Percentiles rank a stretch among this genome's conserved stretches.
phyloP scores from a whole-genome alignment of 2,888 invertebrate genomes.

The Cynaeus angustus region DNA sequence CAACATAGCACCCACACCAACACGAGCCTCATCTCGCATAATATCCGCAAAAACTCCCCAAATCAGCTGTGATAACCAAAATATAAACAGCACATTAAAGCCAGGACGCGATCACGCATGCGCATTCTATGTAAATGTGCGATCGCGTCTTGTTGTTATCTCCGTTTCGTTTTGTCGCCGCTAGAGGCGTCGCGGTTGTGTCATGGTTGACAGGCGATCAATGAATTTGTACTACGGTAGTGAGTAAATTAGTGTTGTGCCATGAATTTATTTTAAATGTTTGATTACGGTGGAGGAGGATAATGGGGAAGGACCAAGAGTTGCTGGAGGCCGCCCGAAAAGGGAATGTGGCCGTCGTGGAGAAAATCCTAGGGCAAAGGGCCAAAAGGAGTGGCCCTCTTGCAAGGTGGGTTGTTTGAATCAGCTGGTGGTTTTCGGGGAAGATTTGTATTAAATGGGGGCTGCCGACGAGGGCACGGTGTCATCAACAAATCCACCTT shows the following conservation, averaged over 20 bases:
- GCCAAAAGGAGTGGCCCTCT: constrained; percentile 94
- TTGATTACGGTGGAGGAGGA: constrained; percentile 55
- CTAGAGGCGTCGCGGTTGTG: constrained; percentile 72
- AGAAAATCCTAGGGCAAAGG: constrained; percentile 92
- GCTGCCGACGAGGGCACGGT: neutral
- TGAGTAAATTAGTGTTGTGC: constrained; percentile 71
- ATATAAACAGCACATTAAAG: constrained; percentile 9
- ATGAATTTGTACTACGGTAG: constrained; percentile 81
- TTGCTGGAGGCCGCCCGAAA: constrained; percentile 95
- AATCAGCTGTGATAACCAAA: constrained; percentile 27
- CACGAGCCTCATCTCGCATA: constrained; percentile 13
- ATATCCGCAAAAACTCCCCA: neutral
- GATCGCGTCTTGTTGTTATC: constrained; percentile 26
- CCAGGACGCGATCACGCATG: constrained; percentile 15
- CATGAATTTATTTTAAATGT: constrained; percentile 67
- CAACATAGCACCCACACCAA: constrained; percentile 18
- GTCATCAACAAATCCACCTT: too few species aligned
- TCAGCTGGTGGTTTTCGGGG: constrained; percentile 61
- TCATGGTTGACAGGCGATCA: constrained; percentile 84
- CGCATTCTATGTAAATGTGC: neutral
- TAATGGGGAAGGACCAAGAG: constrained; percentile 97
- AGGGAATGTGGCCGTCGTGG: constrained; percentile 91
- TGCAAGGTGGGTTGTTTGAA: constrained; percentile 84
- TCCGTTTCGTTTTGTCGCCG: constrained; percentile 61
- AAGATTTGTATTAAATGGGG: constrained; percentile 3